A percentile compares a stretch with the other conserved stretches of the same genome.
Conservation (phyloP, 1,140 invertebrate species). For the Muscidifurax raptorellus region DNA sequence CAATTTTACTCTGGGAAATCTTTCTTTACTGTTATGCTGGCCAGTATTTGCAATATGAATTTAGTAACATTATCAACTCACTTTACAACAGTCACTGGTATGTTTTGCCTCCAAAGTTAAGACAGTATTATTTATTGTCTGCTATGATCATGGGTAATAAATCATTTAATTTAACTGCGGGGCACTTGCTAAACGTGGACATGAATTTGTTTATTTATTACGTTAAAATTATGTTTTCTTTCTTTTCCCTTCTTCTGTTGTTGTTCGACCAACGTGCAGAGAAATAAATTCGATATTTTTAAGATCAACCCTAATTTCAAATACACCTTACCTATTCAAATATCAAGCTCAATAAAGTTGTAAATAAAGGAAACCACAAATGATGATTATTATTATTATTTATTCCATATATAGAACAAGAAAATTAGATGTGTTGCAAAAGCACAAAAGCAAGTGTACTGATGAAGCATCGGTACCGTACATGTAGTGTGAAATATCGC, state of each 20-base stretch:
- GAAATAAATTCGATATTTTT: background rate
- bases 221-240: background rate
- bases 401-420: background rate
- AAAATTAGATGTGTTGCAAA: background rate
- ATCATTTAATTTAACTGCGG: background rate
- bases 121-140: background rate
- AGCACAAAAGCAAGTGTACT: conserved; percentile 5
- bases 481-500: conserved; percentile 36
- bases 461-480: background rate
- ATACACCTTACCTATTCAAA: background rate
- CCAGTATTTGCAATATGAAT: background rate
- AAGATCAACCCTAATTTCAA: background rate
- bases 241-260: background rate
- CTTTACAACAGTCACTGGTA: background rate
- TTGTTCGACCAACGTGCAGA: background rate
- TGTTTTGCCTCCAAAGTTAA: background rate
- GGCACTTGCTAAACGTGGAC: background rate
- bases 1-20: background rate
- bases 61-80: background rate
- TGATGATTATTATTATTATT: background rate
- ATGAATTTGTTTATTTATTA: background rate
- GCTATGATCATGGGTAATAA: background rate
- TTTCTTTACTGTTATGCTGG: background rate
- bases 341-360: background rate
- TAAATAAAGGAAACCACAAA: background rate